These are phyloP conservation scores for Dufourea novaeangliae DNA, from an alignment of 1,140 invertebrate species.

Conservation along the genomic window DNA sequence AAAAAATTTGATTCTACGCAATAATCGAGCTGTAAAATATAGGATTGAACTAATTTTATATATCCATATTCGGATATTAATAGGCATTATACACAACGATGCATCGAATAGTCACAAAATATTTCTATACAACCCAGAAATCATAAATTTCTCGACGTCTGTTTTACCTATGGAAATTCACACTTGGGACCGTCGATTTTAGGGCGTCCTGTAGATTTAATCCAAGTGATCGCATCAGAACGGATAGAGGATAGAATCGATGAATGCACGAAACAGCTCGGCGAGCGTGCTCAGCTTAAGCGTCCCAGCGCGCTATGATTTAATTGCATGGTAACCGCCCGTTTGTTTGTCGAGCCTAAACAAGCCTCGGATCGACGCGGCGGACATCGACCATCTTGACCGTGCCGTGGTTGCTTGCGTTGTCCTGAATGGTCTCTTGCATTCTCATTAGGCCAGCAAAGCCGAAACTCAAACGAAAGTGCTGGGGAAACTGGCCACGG, in stretches of 20 bases:
- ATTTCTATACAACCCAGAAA: no score
- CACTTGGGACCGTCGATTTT: neutral
- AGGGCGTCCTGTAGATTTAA: neutral
- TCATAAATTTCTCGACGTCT: no score
- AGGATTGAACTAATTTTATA: no score
- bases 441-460: constrained; percentile 42
- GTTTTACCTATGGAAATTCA: neutral
- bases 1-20: no score
- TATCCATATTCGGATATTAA: no score
- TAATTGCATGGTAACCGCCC: constrained; percentile 47
- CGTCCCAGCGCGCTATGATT: constrained; percentile 48
- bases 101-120: no score
- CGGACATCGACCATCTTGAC: constrained; percentile 29
- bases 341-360: constrained; percentile 50
- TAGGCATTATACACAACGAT: no score
- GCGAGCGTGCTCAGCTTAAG: constrained; percentile 9
- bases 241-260: constrained; percentile 1
- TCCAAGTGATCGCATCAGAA: neutral
- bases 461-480: constrained; percentile 44
- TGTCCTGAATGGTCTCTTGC: constrained; percentile 27
- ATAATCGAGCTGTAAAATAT: no score
- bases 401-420: neutral
- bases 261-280: constrained; percentile 5
- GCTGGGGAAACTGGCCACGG: no score
- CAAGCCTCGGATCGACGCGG: constrained; percentile 40